Evolutionary conservation across 2,797 vertebrate species (phyloP), one percentile per base, ranked within the genome.

Genomic region (Malacoraja senta): DNA sequence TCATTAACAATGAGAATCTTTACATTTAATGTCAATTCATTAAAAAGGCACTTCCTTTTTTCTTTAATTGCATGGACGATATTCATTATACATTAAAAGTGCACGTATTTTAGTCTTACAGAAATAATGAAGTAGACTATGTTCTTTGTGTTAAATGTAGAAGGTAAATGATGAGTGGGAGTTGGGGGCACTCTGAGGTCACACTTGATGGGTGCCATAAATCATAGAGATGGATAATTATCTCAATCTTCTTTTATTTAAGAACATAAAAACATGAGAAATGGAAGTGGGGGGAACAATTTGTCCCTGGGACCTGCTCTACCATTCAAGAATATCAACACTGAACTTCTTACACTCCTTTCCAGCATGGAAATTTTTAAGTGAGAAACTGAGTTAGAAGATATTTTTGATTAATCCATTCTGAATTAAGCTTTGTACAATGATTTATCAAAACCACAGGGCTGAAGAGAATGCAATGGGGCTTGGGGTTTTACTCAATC

Each of bases 121-220:
- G 32, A 44, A 86, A 91, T 91, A 91, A 91, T 76, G 12, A 76
- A n/a, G 72, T 72, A 29, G 90, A 76, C 65, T 76, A 84, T 74
- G 7, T 74, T 15, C 24, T 53, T 9, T 76, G 68, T 65, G 8
- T 63, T 21, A 24, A 88, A 88, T 35, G n/a, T 35, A 26, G 84
- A 88, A 68, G 65, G 61, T 68, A 88, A 88, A 68, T 35, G 63
- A 68, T 35, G n/a, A 8, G n/a, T 63, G 4, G 80, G 83, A 86
- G 29, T 13, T 6, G 15, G 0, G 58, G 61, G 19, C 6, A 68
- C 61, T 1, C 61, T 88, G 35, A 38, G 84, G 63, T 88, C 84
- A 32, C 15, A 88, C n/a, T 68, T 68, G 84, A 10, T 68, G 84
- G 21, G 63, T 32, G n/a, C 84, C 84, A 88, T 68, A 35, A 88